Conservation (phyloP, 2,113 vertebrate species). For the Panthera uncia region DNA sequence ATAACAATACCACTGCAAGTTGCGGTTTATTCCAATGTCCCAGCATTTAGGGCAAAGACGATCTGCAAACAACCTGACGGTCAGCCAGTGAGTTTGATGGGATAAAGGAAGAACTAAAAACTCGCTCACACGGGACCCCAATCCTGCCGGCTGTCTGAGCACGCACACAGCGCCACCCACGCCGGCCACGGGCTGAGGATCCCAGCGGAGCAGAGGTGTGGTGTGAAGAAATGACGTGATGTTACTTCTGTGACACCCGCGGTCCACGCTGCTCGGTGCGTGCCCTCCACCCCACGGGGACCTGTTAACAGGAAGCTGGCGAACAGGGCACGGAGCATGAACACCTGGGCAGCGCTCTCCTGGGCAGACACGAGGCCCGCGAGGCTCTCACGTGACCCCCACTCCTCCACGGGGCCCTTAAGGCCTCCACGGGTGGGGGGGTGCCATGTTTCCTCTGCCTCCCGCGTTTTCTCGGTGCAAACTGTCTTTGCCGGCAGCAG, state of each 20-base stretch:
- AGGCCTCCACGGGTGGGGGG: too few species aligned
- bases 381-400: too few species aligned
- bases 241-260: too few species aligned
- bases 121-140: not conserved
- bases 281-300: accelerated
- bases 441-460: not conserved
- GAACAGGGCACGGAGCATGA: accelerated
- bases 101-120: not conserved
- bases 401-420: accelerated
- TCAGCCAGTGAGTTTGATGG: accelerated
- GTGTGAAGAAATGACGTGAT: accelerated
- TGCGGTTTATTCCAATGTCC: not conserved
- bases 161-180: not conserved
- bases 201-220: not conserved
- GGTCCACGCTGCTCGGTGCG: too few species aligned
- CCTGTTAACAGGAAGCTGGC: not conserved
- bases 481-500: too few species aligned
- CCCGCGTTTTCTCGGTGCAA: not conserved
- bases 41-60: accelerated
- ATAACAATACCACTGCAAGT: not conserved
- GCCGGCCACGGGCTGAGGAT: not conserved
- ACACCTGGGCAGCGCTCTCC: accelerated
- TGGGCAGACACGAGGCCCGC: not conserved
- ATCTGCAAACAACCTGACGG: not conserved
- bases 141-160: not conserved